Percentiles rank a stretch among this genome's conserved stretches.
Conservation (phyloP, 2,888 invertebrate genomes). For the Tinea pellionella region DNA sequence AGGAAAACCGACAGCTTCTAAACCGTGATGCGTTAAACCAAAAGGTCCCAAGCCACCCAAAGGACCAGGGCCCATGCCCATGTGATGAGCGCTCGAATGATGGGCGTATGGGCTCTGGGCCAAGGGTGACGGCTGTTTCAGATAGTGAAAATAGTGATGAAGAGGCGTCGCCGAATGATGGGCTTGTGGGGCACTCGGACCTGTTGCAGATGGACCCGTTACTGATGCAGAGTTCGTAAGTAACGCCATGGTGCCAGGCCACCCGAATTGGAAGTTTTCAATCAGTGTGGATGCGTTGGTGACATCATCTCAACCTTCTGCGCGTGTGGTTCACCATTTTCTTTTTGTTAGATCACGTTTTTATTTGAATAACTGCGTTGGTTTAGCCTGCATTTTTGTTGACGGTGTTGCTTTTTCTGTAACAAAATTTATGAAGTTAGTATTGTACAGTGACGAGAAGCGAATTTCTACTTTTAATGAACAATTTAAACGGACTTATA, state of each 20-base stretch:
- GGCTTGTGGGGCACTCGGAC: slow-evolving; percentile 50
- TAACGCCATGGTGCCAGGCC: slow-evolving; percentile 42
- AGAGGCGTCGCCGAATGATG: slow-evolving; percentile 66
- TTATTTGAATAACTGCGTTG: neutral
- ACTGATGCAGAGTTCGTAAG: slow-evolving; percentile 54
- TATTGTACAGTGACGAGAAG: no score
- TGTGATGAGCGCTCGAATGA: slow-evolving; percentile 59
- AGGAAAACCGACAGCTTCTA: slow-evolving; percentile 64
- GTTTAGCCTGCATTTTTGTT: neutral
- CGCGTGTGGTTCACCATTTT: slow-evolving; percentile 36
- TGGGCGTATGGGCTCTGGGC: slow-evolving; percentile 61
- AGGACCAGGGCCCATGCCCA: slow-evolving; percentile 67
- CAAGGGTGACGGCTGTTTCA: slow-evolving; percentile 66
- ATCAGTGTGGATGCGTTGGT: slow-evolving; percentile 21
- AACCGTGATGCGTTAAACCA: slow-evolving; percentile 55
- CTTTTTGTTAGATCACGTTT: neutral
- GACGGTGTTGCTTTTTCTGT: neutral
- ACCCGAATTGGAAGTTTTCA: neutral
- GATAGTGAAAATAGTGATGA: slow-evolving; percentile 68
- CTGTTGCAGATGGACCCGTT: slow-evolving; percentile 44
- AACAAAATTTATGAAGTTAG: slow-evolving; percentile 10
- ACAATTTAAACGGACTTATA: no score
- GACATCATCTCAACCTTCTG: slow-evolving; percentile 53
- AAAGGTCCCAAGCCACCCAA: slow-evolving; percentile 61
- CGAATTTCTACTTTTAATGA: no score